Evolutionary conservation across 2,113 vertebrate genomes (phyloP).

Genomic region (Sylvia atricapilla): DNA sequence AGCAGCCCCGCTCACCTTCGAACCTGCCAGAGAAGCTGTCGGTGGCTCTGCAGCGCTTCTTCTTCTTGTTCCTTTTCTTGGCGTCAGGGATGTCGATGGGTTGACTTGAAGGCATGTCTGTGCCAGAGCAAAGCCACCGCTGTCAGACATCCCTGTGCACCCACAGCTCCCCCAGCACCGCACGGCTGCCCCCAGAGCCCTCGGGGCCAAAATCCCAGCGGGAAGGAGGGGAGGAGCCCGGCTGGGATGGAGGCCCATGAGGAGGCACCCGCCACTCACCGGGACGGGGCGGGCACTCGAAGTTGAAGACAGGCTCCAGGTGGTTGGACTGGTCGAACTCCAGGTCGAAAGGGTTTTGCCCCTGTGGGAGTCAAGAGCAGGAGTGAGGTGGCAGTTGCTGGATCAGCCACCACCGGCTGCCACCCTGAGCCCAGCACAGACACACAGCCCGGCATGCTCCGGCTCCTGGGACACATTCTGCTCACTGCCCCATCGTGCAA

Average conservation of each 20-base stretch:
- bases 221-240: neutral
- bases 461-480: neutral
- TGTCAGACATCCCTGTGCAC: neutral
- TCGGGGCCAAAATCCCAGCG: fast-evolving
- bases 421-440: fast-evolving
- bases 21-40: constrained; percentile 97
- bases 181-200: neutral
- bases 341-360: constrained; percentile 92
- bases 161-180: fast-evolving
- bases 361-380: constrained; percentile 66
- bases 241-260: fast-evolving
- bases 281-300: constrained; percentile 85
- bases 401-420: neutral
- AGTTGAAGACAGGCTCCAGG: constrained; percentile 84
- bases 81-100: constrained; percentile 97
- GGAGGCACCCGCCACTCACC: constrained; percentile 70
- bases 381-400: neutral
- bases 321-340: constrained; percentile 85
- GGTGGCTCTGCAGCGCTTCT: constrained; percentile 94
- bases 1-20: constrained; percentile 77
- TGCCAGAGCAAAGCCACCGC: neutral
- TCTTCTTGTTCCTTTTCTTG: constrained; percentile 97
- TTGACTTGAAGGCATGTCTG: constrained; percentile 91
- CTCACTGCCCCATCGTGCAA: neutral
- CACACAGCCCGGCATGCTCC: fast-evolving